Conservation (phyloP, 2,113 vertebrate species). For the Oostethus manadensis region DNA sequence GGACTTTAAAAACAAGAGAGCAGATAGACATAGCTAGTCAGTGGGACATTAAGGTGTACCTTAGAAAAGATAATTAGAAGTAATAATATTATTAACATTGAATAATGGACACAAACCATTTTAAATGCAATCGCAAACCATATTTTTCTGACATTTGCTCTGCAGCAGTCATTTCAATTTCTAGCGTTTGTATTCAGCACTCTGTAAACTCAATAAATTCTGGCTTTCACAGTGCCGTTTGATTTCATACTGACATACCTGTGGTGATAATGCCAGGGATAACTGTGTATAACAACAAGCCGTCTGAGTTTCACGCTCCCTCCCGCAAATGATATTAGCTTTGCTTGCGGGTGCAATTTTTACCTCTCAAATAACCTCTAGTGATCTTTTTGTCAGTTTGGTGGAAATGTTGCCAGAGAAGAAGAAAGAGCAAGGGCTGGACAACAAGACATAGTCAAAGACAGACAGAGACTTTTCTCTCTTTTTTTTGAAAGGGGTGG, state of each 20-base stretch:
- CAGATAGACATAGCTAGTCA: no score
- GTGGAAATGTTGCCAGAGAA: slow-evolving; percentile 19
- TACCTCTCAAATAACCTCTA: slow-evolving; percentile 10
- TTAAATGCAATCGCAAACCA: no score
- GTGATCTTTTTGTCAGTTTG: slow-evolving; percentile 15
- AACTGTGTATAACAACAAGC: not conserved
- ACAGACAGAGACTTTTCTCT: slow-evolving; percentile 5
- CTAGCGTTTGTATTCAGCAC: not conserved
- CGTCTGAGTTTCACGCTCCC: not conserved
- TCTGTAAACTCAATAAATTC: not conserved
- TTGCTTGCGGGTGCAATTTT: slow-evolving; percentile 14
- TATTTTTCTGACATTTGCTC: not conserved
- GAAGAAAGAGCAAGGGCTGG: slow-evolving; percentile 11
- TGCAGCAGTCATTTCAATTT: not conserved
- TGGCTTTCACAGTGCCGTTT: not conserved
- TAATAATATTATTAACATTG: no score
- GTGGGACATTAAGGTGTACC: no score
- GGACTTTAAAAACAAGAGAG: no score
- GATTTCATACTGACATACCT: not conserved
- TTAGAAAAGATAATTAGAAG: no score
- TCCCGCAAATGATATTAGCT: slow-evolving; percentile 9
- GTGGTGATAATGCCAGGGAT: not conserved
- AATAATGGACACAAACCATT: no score
- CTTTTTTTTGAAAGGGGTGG: slow-evolving; percentile 10
- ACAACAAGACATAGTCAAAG: slow-evolving; percentile 8